A percentile compares a stretch with the other conserved stretches of the same genome.
Conservation (phyloP, 2,797 vertebrate genomes). For the Chrosomus eos region DNA sequence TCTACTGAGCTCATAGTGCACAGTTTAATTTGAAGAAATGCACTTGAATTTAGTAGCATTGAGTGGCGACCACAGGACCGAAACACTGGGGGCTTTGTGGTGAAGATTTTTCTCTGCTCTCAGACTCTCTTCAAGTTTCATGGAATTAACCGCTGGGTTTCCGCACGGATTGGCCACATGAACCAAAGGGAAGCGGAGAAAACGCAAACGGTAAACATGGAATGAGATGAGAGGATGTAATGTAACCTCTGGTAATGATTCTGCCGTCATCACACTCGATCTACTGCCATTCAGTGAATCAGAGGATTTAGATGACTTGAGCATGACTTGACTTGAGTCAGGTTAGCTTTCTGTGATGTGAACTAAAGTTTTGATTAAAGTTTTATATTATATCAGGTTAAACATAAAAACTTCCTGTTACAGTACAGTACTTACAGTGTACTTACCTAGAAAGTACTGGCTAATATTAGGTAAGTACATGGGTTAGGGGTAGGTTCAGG, state of each 20-base stretch:
- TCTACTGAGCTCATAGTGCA: background rate
- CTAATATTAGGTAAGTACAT: no score
- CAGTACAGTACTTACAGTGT: no score
- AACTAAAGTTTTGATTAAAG: background rate
- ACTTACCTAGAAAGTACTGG: no score
- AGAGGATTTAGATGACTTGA: background rate
- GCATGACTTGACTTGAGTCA: no score
- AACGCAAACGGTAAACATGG: slow-evolving; percentile 31
- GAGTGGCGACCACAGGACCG: background rate
- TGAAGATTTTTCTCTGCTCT: slow-evolving; percentile 24
- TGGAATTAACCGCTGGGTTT: slow-evolving; percentile 22
- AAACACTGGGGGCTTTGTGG: slow-evolving; percentile 38
- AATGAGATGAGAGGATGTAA: slow-evolving; percentile 17
- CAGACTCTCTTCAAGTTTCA: slow-evolving; percentile 20
- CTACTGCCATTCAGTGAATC: background rate
- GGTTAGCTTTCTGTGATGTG: background rate
- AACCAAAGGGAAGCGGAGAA: slow-evolving; percentile 26
- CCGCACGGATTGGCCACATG: slow-evolving; percentile 3
- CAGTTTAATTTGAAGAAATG: slow-evolving; percentile 15
- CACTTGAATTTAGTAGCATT: background rate
- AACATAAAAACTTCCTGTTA: background rate
- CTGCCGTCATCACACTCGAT: background rate
- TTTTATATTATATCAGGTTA: background rate
- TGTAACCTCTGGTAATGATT: slow-evolving; percentile 8
- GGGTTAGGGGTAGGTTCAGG: no score